Evolutionary conservation across 2,113 vertebrate genomes (phyloP), one percentile per base, ranked within the genome.

Genomic region (Lanius ludovicianus): DNA sequence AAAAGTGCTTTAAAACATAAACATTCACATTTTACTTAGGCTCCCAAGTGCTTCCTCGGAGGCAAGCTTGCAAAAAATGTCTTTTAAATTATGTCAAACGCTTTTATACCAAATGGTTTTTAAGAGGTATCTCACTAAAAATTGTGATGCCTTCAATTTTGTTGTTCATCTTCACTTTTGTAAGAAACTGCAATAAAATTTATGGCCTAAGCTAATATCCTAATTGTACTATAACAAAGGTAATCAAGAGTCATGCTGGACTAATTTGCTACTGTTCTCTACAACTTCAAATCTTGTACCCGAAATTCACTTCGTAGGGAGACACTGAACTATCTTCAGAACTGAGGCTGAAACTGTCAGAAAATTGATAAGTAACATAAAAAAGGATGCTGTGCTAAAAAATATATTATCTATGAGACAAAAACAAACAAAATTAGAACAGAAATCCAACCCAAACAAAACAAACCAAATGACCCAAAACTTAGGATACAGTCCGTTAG

Each of bases 1-100:
- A 96, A 96, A 97, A 96, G 74, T 91, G 84, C 89, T 97, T 97
- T 96, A 95, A 96, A 97, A 97, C 93, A 95, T 96, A 96, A 97
- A 97, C 94, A 96, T 95, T 96, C 84, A 85, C 27, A 93, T 96
- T 93, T 97, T 93, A 77, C 89, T 96, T 91, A 85, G 74, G 56
- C 39, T 97, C 93, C 93, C 87, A 87, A 96, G 94, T 94, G 93
- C 78, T 95, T 95, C 81, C 81, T 94, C 83, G 59, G 67, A 96
- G 89, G 84, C 67, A 91, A 93, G 70, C 74, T 93, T 89, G 82
- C 89, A 94, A 94, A 80, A 90, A 94, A 89, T 6, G 14, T 57
- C 65, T 90, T 95, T 95, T 63, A 93, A 80, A 90, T 69, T 5
- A 64, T 82, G 41, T 90, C 67, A 85, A 68, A 91, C 1, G 7